Base-by-base conservation (phyloP, 1,140 invertebrate species). In the Pachypeltis micranthus region DNA sequence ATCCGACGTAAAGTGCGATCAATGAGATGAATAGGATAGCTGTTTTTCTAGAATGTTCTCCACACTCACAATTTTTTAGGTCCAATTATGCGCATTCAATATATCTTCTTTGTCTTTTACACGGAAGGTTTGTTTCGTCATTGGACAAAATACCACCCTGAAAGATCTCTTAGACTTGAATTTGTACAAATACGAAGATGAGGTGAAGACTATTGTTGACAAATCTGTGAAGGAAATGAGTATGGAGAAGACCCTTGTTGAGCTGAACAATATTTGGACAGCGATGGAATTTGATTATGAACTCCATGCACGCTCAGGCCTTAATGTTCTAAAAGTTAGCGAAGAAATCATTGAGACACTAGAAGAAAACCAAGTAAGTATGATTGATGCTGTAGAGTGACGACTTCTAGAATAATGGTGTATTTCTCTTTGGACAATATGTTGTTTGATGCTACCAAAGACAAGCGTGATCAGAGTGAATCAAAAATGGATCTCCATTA, bases 151-250 rank as follows among this genome's bases (percentile, higher is more conserved):
- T 47, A 86, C 84, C 16, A 96, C 91, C 0, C 75, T 98, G 44
- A 86, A 88, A 23, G 91, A 96, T 75, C 77, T 96, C 4, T 74
- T 97, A 24, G 85, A 84, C 21, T 76, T 96, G 1, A 87, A 96
- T 71, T 79, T 97, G 1, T 91, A 96, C 70, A 86, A 91, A 70
- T 95, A 81, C 73, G 93, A 96, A 75, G 92, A 96, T 67, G 92
- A 96, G 75, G 93, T 97, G 0, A 91, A 93, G 70, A 90, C 87
- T 67, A 94, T 95, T 67, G 93, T 96, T 0, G 92, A 96, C 71
- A 94, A 94, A 72, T 91, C 93, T 2, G 89, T 94, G 0, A 96
- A 96, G 73, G 94, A 98, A 77, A 89, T 89, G 79, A 85, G 83
- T n/a, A 97, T 96, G 90, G 93, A 98, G 73, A 96, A 95, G 73